Conservation (phyloP, 2,888 invertebrate genomes). For the Acleris holmiana region DNA sequence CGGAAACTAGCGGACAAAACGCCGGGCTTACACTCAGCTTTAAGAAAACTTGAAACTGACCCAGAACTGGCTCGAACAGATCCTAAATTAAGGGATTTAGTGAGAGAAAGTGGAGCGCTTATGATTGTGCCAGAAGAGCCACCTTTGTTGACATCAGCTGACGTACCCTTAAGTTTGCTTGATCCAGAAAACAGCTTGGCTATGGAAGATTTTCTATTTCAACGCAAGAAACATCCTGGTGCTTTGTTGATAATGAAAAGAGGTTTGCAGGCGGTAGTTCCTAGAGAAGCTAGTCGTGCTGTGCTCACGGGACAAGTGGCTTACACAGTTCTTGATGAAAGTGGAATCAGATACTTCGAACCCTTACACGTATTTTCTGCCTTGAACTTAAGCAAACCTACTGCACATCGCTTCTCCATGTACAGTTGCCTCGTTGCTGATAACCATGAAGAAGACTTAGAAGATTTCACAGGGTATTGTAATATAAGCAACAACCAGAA, state of each 20-base stretch:
- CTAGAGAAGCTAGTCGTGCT: conserved; percentile 89
- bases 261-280: conserved; percentile 90
- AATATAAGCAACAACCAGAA: conserved; percentile 77
- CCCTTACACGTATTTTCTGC: conserved; percentile 90
- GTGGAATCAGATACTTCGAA: conserved; percentile 90
- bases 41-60: conserved; percentile 86
- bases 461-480: conserved; percentile 75
- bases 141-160: conserved; percentile 86
- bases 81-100: conserved; percentile 87
- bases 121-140: conserved; percentile 87
- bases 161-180: conserved; percentile 88
- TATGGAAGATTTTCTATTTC: conserved; percentile 89
- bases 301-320: conserved; percentile 90
- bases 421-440: conserved; percentile 86
- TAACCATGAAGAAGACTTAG: conserved; percentile 76
- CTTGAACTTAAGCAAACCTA: conserved; percentile 86
- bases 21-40: conserved; percentile 85
- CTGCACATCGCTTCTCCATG: conserved; percentile 87
- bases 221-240: conserved; percentile 83
- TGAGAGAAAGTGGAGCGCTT: conserved; percentile 89
- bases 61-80: conserved; percentile 88
- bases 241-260: conserved; percentile 89
- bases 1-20: conserved; percentile 88
- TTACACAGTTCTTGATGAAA: conserved; percentile 91
- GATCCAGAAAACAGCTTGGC: conserved; percentile 89